Conservation (phyloP, 1,140 invertebrate genomes). For the Diuraphis noxia region DNA sequence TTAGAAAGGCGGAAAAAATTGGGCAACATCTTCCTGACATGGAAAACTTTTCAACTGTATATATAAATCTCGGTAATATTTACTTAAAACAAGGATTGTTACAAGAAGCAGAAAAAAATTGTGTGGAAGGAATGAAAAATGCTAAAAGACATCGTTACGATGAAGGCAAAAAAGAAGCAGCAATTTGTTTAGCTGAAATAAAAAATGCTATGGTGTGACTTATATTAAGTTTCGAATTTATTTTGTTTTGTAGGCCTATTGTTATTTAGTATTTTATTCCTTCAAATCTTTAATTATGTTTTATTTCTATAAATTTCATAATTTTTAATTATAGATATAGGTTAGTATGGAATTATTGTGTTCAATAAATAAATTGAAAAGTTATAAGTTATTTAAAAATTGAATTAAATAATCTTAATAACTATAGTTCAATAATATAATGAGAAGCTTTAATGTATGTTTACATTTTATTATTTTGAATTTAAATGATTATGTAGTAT, state of each 20-base stretch:
- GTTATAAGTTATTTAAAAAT: rapidly evolving
- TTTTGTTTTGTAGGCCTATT: not conserved
- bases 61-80: slow-evolving; percentile 82
- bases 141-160: slow-evolving; percentile 69
- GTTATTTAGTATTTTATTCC: not conserved
- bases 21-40: slow-evolving; percentile 68
- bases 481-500: not conserved
- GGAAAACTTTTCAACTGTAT: slow-evolving; percentile 71
- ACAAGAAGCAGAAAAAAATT: slow-evolving; percentile 72
- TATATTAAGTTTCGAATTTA: not conserved
- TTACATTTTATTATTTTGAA: not conserved
- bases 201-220: not conserved
- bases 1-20: slow-evolving; percentile 72
- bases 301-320: not conserved
- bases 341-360: not conserved
- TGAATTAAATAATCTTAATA: not conserved
- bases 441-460: not conserved
- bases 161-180: slow-evolving; percentile 69
- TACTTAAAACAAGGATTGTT: slow-evolving; percentile 74
- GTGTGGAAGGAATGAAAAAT: slow-evolving; percentile 71
- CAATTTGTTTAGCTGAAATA: slow-evolving; percentile 65
- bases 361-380: not conserved
- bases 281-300: not conserved
- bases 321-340: not conserved
- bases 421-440: not conserved